Conservation (phyloP, 2,797 vertebrate genomes). For the Ara ararauna region DNA sequence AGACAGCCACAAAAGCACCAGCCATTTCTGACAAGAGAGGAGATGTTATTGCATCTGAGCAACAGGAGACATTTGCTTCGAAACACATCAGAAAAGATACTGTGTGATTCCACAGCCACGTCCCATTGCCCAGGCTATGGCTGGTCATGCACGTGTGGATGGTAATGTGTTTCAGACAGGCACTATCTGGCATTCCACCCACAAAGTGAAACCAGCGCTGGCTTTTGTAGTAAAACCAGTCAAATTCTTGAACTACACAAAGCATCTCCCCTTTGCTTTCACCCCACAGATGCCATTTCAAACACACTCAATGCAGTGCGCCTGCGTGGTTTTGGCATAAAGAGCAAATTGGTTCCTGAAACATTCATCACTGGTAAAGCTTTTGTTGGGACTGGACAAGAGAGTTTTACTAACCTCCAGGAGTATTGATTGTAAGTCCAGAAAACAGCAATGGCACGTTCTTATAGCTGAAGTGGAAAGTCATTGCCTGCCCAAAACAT, state of each 20-base stretch:
- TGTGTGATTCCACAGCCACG: accelerated
- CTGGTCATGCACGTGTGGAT: accelerated
- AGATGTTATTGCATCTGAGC: not conserved
- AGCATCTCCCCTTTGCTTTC: not conserved
- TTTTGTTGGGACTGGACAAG: not conserved
- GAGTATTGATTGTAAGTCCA: conserved; percentile 89
- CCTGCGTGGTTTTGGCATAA: not conserved
- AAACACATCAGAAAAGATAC: not conserved
- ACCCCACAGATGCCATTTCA: not conserved
- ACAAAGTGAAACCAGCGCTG: not conserved
- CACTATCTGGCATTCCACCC: not conserved
- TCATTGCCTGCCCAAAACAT: conserved; percentile 86
- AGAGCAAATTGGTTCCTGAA: not conserved
- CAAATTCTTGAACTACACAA: not conserved
- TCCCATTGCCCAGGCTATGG: accelerated
- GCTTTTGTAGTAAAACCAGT: not conserved
- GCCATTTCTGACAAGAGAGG: conserved; percentile 88
- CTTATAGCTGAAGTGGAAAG: conserved; percentile 89
- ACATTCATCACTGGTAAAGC: not conserved
- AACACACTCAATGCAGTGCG: not conserved
- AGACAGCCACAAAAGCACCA: conserved; percentile 91
- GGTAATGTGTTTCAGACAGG: not conserved
- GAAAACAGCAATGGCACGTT: conserved; percentile 91
- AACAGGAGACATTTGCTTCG: not conserved
- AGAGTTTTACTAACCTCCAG: conserved; percentile 86